Base-by-base conservation (phyloP, 2,113 vertebrate genomes). In the Astatotilapia flaviijosephi region DNA sequence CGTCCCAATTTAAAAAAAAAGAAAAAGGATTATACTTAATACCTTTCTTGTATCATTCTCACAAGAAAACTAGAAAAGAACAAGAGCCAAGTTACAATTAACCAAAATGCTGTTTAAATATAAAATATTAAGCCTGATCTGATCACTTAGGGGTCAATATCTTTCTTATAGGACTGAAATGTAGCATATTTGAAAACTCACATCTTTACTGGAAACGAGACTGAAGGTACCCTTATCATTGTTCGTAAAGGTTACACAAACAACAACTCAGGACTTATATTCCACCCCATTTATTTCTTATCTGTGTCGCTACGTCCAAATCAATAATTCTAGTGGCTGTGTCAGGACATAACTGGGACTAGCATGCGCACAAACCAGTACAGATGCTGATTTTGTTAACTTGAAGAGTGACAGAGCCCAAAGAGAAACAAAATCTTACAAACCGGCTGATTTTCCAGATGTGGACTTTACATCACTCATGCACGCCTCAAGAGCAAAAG, bases 191-290 rank as follows among this genome's bases (percentile, higher is more conserved):
- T 58, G 5, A 40, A 88, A 37, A 40, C 11, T 5, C 55, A 55
- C 31, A 40, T 13, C 19, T 55, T 40, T 19, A 83, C 7, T 21
- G 58, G 35, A 83, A 58, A 49, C 4, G 9, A 45, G 21, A 73
- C 37, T 26, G 19, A 37, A 6, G 15, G 49, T 12, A 77, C 73
- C 35, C 55, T 4, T 45, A 11, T 45, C 51, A 58, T 68, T 56
- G 47, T 56, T 85, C 23, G 33, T 9, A 82, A 91, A 86, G 47
- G 56, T 84, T 80, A 70, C 19, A 37, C 55, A 42, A 89, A 37
- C 45, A 77, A 53, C 62, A 79, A 86, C 93, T 94, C 88, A 92
- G 83, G 88, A 90, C 53, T 51, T 45, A 51, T 37, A 42, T 35
- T 23, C 75, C 37, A 6, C 9, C 45, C 60, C 3, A 37, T 87